Evolutionary conservation across 2,888 invertebrate species (phyloP).

Genomic region (Piscicola geometra): DNA sequence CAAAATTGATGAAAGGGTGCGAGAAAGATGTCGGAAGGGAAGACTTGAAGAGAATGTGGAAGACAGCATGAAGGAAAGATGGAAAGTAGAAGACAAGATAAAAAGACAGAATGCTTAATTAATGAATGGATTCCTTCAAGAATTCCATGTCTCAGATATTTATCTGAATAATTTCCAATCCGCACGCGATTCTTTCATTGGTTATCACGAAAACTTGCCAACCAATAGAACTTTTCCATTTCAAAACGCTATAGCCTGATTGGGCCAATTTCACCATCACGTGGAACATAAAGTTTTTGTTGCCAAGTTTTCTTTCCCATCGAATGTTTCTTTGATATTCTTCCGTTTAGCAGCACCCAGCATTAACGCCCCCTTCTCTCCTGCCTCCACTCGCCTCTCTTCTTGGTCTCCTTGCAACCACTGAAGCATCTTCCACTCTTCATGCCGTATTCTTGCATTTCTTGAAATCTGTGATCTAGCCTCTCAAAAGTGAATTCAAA

Average conservation of each 20-base stretch:
- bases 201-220: neutral
- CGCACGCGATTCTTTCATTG: slow-evolving; percentile 19
- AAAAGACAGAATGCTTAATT: neutral
- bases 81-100: neutral
- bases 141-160: slow-evolving; percentile 13
- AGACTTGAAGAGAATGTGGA: too few species aligned
- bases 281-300: neutral
- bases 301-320: slow-evolving; percentile 6
- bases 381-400: too few species aligned
- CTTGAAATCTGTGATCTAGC: too few species aligned
- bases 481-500: too few species aligned
- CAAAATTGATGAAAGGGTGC: neutral
- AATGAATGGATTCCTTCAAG: slow-evolving; percentile 10
- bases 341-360: too few species aligned
- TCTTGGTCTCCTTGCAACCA: too few species aligned
- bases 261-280: neutral
- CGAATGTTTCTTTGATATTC: too few species aligned
- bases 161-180: neutral
- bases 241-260: neutral
- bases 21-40: neutral
- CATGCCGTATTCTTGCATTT: too few species aligned
- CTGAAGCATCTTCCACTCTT: too few species aligned
- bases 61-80: neutral
- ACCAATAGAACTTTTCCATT: neutral
- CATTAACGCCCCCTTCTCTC: too few species aligned